phyloP scores from a whole-genome alignment of 2,113 vertebrate species.

The Ageneiosus marmoratus region DNA sequence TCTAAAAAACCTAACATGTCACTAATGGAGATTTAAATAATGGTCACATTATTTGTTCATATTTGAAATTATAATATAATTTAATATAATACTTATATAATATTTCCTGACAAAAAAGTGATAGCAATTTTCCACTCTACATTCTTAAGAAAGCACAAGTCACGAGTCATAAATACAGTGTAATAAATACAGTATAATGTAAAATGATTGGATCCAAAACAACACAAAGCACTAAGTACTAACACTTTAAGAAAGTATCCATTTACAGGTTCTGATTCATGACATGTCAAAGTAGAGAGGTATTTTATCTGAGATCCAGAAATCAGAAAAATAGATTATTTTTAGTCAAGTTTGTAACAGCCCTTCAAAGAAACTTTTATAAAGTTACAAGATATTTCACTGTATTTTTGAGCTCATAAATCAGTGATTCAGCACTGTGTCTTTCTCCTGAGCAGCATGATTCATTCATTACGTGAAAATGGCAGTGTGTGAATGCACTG shows the following conservation, averaged over 20 bases:
- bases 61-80: too few relatives aligned
- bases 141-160: background rate
- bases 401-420: background rate
- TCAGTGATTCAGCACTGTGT: background rate
- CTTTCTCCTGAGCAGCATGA: constrained; percentile 12
- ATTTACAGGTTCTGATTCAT: background rate
- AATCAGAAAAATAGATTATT: background rate
- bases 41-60: background rate
- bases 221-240: background rate
- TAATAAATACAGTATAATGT: background rate
- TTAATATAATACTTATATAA: too few relatives aligned
- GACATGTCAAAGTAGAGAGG: background rate
- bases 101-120: background rate
- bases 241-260: background rate
- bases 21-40: background rate
- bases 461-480: constrained; percentile 34
- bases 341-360: background rate
- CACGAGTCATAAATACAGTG: background rate
- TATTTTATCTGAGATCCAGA: background rate
- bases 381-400: background rate
- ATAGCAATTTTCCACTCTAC: background rate
- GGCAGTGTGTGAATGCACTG: constrained; percentile 20
- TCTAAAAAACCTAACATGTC: background rate
- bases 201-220: background rate
- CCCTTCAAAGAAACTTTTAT: background rate